Conservation (phyloP, 2,113 vertebrate species). For the Mungos mungo region DNA sequence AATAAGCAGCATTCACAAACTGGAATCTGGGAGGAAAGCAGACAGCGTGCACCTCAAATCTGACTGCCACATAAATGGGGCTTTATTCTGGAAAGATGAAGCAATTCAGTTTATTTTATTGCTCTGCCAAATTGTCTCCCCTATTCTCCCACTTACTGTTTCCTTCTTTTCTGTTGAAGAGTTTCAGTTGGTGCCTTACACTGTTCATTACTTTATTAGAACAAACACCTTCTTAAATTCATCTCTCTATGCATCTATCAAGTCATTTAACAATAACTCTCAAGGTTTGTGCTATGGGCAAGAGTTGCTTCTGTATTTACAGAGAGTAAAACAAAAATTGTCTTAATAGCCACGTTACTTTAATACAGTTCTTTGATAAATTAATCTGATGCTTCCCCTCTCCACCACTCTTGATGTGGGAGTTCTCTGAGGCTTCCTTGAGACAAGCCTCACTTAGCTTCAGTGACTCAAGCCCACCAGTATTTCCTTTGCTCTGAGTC, state of each 20-base stretch:
- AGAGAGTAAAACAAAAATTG: not conserved
- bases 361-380: not conserved
- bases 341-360: not conserved
- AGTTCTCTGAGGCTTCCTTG: not conserved
- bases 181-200: not conserved
- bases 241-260: not conserved
- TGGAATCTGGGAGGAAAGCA: not conserved
- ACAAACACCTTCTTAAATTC: not conserved
- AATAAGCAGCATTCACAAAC: not conserved
- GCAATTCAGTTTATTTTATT: not conserved
- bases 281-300: not conserved
- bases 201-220: not conserved
- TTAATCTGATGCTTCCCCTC: not conserved
- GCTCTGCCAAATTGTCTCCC: not conserved
- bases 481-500: not conserved
- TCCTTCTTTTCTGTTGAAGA: not conserved
- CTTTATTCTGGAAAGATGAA: not conserved
- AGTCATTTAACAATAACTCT: not conserved
- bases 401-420: not conserved
- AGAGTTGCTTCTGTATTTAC: not conserved
- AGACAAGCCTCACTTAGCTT: not conserved
- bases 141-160: not conserved
- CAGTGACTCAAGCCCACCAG: not conserved
- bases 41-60: not conserved
- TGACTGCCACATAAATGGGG: not conserved